Evolutionary conservation across 2,113 vertebrate species (phyloP).

Genomic region (Eptatretus burgeri): DNA sequence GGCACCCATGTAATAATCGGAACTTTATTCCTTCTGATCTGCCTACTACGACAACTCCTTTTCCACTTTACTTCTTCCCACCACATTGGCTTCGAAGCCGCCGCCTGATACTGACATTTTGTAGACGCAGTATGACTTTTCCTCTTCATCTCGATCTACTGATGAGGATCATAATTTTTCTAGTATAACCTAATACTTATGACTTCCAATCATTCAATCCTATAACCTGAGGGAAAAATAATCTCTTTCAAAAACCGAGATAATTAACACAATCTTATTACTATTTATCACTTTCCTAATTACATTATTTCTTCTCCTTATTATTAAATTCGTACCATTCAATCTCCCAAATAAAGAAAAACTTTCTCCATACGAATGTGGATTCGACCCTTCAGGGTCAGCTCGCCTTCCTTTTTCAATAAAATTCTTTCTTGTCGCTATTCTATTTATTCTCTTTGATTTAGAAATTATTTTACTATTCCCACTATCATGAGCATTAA

Average conservation of each 20-base stretch:
- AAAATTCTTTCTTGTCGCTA: constrained; percentile 12
- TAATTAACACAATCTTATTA: constrained; percentile 11
- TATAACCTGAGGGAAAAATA: no score
- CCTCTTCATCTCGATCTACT: constrained; percentile 13
- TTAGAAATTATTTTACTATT: constrained; percentile 11
- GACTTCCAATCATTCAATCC: constrained; percentile 14
- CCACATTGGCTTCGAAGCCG: constrained; percentile 13
- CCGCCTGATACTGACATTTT: constrained; percentile 13
- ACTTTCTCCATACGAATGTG: constrained; percentile 10
- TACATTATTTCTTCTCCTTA: accelerated
- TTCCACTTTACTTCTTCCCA: constrained; percentile 11
- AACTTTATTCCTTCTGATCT: background rate
- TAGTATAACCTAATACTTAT: constrained; percentile 12
- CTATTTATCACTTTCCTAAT: accelerated
- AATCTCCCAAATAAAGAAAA: constrained; percentile 12
- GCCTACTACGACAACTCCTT: background rate
- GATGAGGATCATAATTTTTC: constrained; percentile 14
- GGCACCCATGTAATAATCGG: constrained; percentile 7
- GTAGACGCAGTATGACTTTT: constrained; percentile 13
- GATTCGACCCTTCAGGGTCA: constrained; percentile 10
- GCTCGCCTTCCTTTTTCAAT: constrained; percentile 12
- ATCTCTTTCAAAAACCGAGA: constrained; percentile 13
- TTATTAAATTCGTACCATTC: no score
- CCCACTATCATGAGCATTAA: accelerated
- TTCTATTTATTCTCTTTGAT: constrained; percentile 11